phyloP scores from a whole-genome alignment of 2,888 invertebrate species.

The Teleiodes luculella region DNA sequence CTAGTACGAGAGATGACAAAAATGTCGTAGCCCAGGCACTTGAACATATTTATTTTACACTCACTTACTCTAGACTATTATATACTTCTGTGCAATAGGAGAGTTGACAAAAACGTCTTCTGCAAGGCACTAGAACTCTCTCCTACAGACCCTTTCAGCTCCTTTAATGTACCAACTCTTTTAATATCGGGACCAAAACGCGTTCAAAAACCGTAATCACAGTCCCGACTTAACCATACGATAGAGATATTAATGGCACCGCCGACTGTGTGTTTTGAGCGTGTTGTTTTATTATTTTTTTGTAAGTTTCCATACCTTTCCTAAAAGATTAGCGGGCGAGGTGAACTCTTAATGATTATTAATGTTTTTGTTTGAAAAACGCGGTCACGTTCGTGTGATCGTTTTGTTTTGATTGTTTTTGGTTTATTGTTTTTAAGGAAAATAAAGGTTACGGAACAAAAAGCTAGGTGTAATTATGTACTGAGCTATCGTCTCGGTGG shows the following conservation, averaged over 20 bases:
- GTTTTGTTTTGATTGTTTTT: not conserved
- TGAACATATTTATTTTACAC: no score
- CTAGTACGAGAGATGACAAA: no score
- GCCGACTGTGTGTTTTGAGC: slow-evolving; percentile 62
- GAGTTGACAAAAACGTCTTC: no score
- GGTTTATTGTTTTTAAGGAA: not conserved
- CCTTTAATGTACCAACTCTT: slow-evolving; percentile 49
- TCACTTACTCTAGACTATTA: no score
- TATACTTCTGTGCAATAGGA: no score
- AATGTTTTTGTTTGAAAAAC: not conserved
- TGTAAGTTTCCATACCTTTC: slow-evolving; percentile 65
- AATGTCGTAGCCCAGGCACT: no score
- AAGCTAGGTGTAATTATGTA: no score
- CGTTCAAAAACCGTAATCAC: slow-evolving; percentile 69
- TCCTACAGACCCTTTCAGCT: slow-evolving; percentile 17
- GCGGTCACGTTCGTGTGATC: not conserved
- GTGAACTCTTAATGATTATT: slow-evolving; percentile 1
- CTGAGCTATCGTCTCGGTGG: no score
- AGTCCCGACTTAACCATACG: slow-evolving; percentile 71
- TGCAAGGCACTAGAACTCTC: not conserved
- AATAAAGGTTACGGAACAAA: no score
- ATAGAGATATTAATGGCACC: slow-evolving; percentile 73
- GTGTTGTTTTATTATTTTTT: slow-evolving; percentile 66
- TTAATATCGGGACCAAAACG: slow-evolving; percentile 68
- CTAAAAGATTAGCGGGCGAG: slow-evolving; percentile 13